These are phyloP conservation scores for Tipula helvola DNA, from an alignment of 2,888 invertebrate genomes.

Conservation along the genomic window DNA sequence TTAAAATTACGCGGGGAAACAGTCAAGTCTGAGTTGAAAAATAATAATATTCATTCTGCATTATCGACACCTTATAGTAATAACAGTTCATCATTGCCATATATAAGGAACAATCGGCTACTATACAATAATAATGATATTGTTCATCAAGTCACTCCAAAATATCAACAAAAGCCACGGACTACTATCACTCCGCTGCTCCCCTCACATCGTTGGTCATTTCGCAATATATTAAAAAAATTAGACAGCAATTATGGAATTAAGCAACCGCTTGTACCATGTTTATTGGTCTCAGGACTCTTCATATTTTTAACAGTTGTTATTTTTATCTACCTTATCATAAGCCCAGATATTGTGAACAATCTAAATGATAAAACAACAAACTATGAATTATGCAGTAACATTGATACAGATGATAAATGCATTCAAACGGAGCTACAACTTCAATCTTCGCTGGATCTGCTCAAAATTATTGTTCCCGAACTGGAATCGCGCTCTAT, in stretches of 20 bases:
- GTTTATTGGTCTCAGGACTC: conserved; percentile 46
- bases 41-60: background rate
- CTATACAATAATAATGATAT: conserved; percentile 12
- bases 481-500: conserved; percentile 45
- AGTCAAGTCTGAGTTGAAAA: conserved; percentile 18
- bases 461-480: conserved; percentile 51
- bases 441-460: conserved; percentile 46
- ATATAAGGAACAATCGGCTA: background rate
- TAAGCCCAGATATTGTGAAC: conserved; percentile 28
- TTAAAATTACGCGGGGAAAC: conserved; percentile 21
- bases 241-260: conserved; percentile 24
- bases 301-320: conserved; percentile 53
- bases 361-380: conserved; percentile 33
- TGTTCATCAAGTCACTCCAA: conserved; percentile 10
- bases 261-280: conserved; percentile 41
- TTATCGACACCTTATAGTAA: conserved; percentile 7
- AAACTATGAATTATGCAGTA: conserved; percentile 40
- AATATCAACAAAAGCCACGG: conserved; percentile 17
- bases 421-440: conserved; percentile 49
- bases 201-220: conserved; percentile 16
- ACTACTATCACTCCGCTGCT: background rate
- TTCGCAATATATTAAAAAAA: conserved; percentile 20
- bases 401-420: conserved; percentile 41
- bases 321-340: conserved; percentile 54
- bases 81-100: conserved; percentile 9